Conservation (phyloP, 2,113 vertebrate genomes). For the Agelaius tricolor region DNA sequence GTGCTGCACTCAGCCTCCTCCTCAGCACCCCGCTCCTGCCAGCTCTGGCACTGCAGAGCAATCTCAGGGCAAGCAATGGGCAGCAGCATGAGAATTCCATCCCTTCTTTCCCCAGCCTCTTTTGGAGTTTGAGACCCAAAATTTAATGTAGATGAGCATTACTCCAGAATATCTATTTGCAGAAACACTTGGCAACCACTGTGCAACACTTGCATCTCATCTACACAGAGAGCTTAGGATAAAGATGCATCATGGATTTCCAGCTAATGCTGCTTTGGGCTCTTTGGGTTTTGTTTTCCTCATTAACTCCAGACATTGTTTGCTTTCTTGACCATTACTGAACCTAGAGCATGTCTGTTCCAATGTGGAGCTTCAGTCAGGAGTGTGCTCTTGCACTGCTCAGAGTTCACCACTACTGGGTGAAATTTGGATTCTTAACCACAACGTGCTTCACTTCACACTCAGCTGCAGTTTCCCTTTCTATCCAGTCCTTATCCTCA, state of each 20-base stretch:
- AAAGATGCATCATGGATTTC: neutral
- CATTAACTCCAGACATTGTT: neutral
- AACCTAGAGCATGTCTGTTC: neutral
- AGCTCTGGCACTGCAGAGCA: neutral
- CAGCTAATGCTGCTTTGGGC: neutral
- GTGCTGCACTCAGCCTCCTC: neutral
- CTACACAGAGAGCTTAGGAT: neutral
- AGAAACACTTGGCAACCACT: neutral
- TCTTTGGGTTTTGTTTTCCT: neutral
- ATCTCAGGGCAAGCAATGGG: neutral
- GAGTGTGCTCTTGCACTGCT: neutral
- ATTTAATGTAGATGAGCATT: neutral
- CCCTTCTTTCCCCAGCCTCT: neutral
- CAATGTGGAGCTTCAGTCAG: neutral
- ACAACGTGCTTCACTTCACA: neutral
- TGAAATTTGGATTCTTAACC: neutral
- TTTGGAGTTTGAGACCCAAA: neutral
- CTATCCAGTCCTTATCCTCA: neutral
- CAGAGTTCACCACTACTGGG: neutral
- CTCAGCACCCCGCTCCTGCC: neutral
- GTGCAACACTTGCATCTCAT: neutral
- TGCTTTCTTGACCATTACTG: neutral
- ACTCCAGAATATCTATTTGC: neutral
- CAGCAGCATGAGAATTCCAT: neutral
- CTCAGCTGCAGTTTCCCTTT: neutral